phyloP scores from a whole-genome alignment of 1,140 invertebrate genomes.

The Cataglyphis hispanica region DNA sequence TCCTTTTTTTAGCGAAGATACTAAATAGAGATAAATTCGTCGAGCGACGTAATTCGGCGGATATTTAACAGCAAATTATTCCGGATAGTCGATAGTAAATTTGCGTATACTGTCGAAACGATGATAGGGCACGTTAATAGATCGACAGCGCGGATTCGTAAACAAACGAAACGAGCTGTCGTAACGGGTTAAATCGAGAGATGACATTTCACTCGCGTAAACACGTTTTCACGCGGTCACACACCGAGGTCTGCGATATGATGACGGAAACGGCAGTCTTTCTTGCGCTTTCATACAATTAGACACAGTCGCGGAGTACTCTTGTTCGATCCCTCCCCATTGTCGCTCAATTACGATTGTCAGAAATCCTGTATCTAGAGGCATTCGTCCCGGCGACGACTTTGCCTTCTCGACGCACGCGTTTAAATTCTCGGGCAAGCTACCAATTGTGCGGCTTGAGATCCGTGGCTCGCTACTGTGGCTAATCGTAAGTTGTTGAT shows the following conservation, averaged over 20 bases:
- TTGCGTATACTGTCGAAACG: background rate
- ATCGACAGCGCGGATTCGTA: background rate
- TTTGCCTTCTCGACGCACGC: conserved; percentile 13
- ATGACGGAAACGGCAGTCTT: conserved; percentile 70
- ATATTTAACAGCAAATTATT: background rate
- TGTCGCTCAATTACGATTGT: background rate
- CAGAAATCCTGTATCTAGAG: background rate
- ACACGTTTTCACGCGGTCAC: conserved; percentile 34
- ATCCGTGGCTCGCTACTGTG: conserved; percentile 55
- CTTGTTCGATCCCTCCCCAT: background rate
- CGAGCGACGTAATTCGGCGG: background rate
- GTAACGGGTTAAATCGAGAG: background rate
- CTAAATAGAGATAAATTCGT: background rate
- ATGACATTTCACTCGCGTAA: conserved; percentile 35
- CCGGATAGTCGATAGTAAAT: background rate
- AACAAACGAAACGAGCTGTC: too few relatives aligned
- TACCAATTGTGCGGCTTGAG: conserved; percentile 19
- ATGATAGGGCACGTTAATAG: background rate
- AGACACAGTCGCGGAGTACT: conserved; percentile 22
- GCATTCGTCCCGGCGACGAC: background rate
- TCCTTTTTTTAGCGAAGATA: too few relatives aligned
- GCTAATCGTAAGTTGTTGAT: conserved; percentile 53
- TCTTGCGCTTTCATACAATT: conserved; percentile 57
- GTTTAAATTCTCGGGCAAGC: conserved; percentile 9
- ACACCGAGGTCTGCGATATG: conserved; percentile 22